Evolutionary conservation across 2,888 invertebrate species (phyloP).

Genomic region (Tupiocoris notatus): DNA sequence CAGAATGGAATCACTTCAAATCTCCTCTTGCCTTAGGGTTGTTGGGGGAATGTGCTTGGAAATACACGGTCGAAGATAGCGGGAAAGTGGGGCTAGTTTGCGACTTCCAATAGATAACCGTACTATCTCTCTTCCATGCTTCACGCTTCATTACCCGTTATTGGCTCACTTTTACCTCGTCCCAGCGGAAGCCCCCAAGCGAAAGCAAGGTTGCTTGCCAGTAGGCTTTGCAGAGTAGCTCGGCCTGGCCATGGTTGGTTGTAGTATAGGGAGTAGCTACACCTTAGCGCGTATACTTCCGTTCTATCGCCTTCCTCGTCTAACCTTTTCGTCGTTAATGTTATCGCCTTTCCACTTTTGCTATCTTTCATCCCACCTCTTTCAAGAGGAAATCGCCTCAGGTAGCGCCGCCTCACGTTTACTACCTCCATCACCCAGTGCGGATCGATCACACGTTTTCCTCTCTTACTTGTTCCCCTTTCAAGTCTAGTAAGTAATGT

Average conservation of each 20-base stretch:
- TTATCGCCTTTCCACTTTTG: slow-evolving; percentile 39
- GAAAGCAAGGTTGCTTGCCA: too few species aligned
- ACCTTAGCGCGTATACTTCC: too few species aligned
- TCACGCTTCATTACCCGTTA: slow-evolving; percentile 42
- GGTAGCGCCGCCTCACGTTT: neutral
- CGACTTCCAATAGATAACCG: slow-evolving; percentile 32
- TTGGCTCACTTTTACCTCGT: slow-evolving; percentile 32
- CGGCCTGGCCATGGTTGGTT: neutral
- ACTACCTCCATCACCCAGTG: neutral
- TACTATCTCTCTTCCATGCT: slow-evolving; percentile 35
- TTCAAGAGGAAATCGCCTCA: neutral
- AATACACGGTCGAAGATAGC: too few species aligned
- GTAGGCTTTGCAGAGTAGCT: neutral
- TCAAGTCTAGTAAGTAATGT: too few species aligned
- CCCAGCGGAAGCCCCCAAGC: neutral
- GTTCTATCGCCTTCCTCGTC: neutral
- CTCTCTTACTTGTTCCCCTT: neutral
- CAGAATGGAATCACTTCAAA: too few species aligned
- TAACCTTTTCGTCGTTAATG: slow-evolving; percentile 29
- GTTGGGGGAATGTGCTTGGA: too few species aligned
- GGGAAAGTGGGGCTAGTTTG: slow-evolving; percentile 8
- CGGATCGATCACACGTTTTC: neutral
- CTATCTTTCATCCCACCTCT: slow-evolving; percentile 27
- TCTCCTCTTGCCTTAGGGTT: too few species aligned
- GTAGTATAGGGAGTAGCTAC: too few species aligned